Percentiles rank a stretch among this genome's conserved stretches.
phyloP scores from a whole-genome alignment of 2,113 vertebrate genomes.

The Eulacestoma nigropectus region DNA sequence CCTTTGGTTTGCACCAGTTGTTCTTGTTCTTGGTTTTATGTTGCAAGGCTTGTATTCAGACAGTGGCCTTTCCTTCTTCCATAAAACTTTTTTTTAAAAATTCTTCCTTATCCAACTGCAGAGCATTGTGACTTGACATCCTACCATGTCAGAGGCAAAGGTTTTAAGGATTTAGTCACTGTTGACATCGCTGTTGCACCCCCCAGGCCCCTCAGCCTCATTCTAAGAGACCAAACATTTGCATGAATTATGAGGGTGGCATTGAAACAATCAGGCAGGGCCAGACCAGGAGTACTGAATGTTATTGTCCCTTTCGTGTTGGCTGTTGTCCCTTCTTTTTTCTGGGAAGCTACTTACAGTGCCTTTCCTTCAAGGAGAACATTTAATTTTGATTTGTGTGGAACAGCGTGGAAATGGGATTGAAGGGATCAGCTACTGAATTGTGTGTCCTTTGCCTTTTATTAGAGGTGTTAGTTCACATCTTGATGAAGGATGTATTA shows the following conservation, averaged over 20 bases:
- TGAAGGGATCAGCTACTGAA: not conserved
- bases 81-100: not conserved
- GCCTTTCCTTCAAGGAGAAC: not conserved
- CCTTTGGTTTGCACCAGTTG: not conserved
- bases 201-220: rapidly evolving
- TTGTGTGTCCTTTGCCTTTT: not conserved
- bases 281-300: not conserved
- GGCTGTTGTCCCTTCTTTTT: not conserved
- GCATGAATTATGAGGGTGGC: rapidly evolving
- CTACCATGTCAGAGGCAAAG: not conserved
- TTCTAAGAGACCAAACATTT: no score
- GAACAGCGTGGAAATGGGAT: not conserved
- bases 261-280: not conserved
- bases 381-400: conserved; percentile 38
- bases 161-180: not conserved
- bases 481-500: not conserved
- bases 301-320: rapidly evolving
- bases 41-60: not conserved
- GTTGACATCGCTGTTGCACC: not conserved
- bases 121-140: not conserved
- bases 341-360: not conserved
- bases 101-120: not conserved
- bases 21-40: not conserved
- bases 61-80: not conserved
- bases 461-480: conserved; percentile 28